Base-by-base conservation (phyloP, 2,113 vertebrate species). In the Leptosomus discolor region DNA sequence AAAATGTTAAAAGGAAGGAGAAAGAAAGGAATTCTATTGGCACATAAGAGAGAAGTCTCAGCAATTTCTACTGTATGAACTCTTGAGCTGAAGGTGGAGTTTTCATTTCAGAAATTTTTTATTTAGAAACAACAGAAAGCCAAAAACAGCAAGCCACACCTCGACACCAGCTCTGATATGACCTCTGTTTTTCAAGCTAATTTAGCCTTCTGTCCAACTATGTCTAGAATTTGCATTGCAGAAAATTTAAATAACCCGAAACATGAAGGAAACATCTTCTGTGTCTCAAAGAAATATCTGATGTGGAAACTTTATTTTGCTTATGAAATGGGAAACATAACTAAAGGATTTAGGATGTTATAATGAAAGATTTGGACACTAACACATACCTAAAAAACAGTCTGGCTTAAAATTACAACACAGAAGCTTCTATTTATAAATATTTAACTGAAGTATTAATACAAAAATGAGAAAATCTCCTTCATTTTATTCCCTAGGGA, bases 401-500 rank as follows among this genome's bases (percentile, higher is more conserved):
- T 39, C 81, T 95, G 80, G 30, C 65, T 94, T 96, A 53, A 74
- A 91, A 96, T 77, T 73, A 82, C 39, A 85, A 77, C 57, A 91
- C 37, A 91, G 58, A 87, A 76, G 50, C n/a, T 65, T 90, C 65
- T 88, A 54, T 88, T 85, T 91, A 95, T 95, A 95, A 97, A 92
- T 85, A 88, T 85, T 92, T 92, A 85, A 86, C 58, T 34, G 32
- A 82, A 76, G 23, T 85, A 54, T 75, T 93, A 92, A 89, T 75
- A 57, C 3, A 29, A 89, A 92, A 94, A 73, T 14, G 41, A 81
- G 16, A 79, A 82, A 60, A 85, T 64, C 30, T 41, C n/a, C 67
- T 87, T 92, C 23, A 12, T 88, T 92, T 77, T 89, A 85, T 71
- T 85, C 69, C 27, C 57, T 30, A 50, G 64, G 15, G 19, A 78